Conservation (phyloP, 2,113 vertebrate genomes). For the Dicerorhinus sumatrensis region DNA sequence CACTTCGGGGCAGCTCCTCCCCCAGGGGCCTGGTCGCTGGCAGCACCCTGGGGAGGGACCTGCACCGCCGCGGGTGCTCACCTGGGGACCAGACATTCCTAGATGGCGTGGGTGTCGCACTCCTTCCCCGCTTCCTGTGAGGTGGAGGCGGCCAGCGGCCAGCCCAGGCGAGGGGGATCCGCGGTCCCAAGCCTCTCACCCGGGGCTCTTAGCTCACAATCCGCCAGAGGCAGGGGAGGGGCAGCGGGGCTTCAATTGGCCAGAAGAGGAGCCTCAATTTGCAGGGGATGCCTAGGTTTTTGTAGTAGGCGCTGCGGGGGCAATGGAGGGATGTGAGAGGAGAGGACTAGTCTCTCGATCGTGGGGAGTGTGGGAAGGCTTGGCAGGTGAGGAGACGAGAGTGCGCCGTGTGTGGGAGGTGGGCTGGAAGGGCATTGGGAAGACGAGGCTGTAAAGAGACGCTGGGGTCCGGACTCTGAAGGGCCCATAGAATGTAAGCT, state of each 20-base stretch:
- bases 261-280: neutral
- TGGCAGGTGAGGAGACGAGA: neutral
- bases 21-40: neutral
- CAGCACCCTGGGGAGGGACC: neutral
- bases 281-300: neutral
- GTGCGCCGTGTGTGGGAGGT: accelerated
- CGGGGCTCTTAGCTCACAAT: conserved; percentile 79
- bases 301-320: accelerated
- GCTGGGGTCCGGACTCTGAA: neutral
- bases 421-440: neutral
- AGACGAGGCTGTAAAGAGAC: neutral
- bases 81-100: conserved; percentile 66
- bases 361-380: accelerated
- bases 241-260: neutral
- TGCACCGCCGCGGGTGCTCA: neutral
- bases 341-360: neutral
- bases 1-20: neutral
- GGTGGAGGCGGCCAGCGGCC: neutral
- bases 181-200: neutral
- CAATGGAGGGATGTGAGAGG: neutral
- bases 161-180: neutral
- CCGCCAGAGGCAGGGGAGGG: conserved; percentile 59
- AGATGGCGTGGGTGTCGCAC: neutral
- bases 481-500: neutral
- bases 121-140: neutral